phyloP scores from a whole-genome alignment of 1,140 invertebrate genomes.

The Aphidius ervi region DNA sequence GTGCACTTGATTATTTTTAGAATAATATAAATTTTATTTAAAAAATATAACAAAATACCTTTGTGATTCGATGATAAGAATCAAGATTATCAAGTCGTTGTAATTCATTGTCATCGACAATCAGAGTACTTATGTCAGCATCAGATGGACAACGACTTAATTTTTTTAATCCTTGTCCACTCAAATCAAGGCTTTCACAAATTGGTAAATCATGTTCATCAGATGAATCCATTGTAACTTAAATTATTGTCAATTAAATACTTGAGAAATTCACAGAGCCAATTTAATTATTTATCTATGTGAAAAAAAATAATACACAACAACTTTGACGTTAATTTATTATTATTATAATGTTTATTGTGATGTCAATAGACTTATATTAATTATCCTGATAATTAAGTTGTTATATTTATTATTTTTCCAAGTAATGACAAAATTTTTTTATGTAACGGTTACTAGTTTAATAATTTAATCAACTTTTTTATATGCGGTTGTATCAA shows the following conservation, averaged over 20 bases:
- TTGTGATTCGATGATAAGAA: constrained; percentile 72
- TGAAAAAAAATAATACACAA: constrained; percentile 1
- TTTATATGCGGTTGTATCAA: constrained; percentile 18
- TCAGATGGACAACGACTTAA: constrained; percentile 64
- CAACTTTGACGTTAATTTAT: neutral
- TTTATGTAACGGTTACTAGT: no score
- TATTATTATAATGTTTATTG: neutral
- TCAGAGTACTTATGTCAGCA: constrained; percentile 68
- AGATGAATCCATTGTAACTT: constrained; percentile 15
- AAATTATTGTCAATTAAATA: neutral
- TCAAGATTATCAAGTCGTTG: constrained; percentile 84
- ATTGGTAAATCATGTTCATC: constrained; percentile 32
- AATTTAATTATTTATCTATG: no score
- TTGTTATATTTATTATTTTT: no score
- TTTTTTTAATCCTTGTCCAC: constrained; percentile 68
- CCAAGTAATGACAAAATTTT: no score
- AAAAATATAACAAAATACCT: constrained; percentile 54
- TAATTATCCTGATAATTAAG: no score
- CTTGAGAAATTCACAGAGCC: neutral
- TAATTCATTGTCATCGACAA: constrained; percentile 82
- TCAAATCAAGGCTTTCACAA: constrained; percentile 58
- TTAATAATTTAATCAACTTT: neutral
- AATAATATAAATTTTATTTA: neutral
- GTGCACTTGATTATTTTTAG: constrained; percentile 1
- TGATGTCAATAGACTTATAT: neutral